Evolutionary conservation across 2,113 vertebrate genomes (phyloP), one percentile per base, ranked within the genome.

Genomic region (Leuciscus idus): DNA sequence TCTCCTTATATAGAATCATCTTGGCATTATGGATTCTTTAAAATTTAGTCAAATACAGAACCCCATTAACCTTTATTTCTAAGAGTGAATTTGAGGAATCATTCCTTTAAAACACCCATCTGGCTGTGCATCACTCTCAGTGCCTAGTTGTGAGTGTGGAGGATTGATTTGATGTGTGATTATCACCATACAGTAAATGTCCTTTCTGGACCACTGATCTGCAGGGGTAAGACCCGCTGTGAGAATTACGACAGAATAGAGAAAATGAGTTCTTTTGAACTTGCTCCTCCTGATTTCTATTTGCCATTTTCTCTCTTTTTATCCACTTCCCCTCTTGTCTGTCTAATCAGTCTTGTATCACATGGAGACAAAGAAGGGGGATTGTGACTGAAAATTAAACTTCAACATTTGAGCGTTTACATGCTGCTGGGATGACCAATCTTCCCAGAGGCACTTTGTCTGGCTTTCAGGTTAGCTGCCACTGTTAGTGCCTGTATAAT

Each of bases 381-480:
- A 68, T 75, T 81, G 87, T 83, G 66, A 77, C 30, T 74, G 62
- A 74, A 82, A 88, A 90, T 83, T 72, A 83, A 83, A 84, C 81
- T 48, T 72, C 73, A 75, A 70, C 61, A 55, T 83, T 68, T 81
- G 30, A 70, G 61, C 43, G 46, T 70, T 55, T 79, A 87, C 36
- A 48, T 62, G 66, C 36, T 39, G 68, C 55, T 74, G 43, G 83
- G 19, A 85, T 57, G 39, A 12, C 50, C 48, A 57, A 50, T 61
- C 66, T 76, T 46, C 62, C 26, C 70, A 76, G 36, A 76, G 46
- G 75, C 68, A 57, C 77, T 48, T 81, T 50, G 19, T 50, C 55
- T 8, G 11, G 19, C 81, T 70, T 68, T 81, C 55, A 48, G 78
- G 77, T 86, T 52, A 66, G 74, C 74, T n/a, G 52, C 52, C 4